These are phyloP conservation scores for Apotomis capreana DNA, from an alignment of 2,888 invertebrate species.

Conservation along the genomic window DNA sequence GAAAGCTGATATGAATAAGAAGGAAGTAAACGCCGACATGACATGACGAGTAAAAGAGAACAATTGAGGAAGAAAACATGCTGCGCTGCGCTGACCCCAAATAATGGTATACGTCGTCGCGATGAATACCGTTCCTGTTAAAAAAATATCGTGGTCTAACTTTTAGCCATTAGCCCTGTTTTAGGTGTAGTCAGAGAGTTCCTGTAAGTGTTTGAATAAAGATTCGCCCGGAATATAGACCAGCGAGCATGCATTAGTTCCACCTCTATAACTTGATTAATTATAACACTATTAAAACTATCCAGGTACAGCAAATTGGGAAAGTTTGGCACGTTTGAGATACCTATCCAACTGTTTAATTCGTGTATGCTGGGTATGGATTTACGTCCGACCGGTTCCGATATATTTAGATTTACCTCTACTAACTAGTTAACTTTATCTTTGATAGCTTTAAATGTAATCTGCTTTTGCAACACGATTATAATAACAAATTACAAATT, in stretches of 20 bases:
- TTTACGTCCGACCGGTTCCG: background rate
- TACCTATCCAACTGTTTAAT: background rate
- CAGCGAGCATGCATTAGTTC: background rate
- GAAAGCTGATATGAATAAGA: too few relatives aligned
- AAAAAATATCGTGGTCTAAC: too few relatives aligned
- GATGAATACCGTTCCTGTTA: too few relatives aligned
- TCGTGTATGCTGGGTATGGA: background rate
- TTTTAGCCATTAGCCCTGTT: too few relatives aligned
- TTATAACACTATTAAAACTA: slow-evolving; percentile 19
- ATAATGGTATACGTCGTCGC: too few relatives aligned
- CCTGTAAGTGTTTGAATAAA: background rate
- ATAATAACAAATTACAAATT: background rate
- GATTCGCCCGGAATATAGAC: too few relatives aligned
- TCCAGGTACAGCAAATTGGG: slow-evolving; percentile 23
- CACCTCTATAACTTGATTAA: slow-evolving; percentile 3
- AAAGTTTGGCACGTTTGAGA: slow-evolving; percentile 24
- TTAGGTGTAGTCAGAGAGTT: too few relatives aligned
- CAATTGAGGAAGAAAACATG: too few relatives aligned
- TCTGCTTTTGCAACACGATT: background rate
- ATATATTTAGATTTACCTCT: background rate
- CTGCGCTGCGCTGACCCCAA: too few relatives aligned
- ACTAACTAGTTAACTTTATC: background rate
- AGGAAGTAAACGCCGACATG: too few relatives aligned
- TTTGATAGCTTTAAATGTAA: background rate
- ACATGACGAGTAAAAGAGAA: too few relatives aligned